These are phyloP conservation scores for Loxodonta africana DNA, from an alignment of 2,113 vertebrate genomes.

Conservation along the genomic window DNA sequence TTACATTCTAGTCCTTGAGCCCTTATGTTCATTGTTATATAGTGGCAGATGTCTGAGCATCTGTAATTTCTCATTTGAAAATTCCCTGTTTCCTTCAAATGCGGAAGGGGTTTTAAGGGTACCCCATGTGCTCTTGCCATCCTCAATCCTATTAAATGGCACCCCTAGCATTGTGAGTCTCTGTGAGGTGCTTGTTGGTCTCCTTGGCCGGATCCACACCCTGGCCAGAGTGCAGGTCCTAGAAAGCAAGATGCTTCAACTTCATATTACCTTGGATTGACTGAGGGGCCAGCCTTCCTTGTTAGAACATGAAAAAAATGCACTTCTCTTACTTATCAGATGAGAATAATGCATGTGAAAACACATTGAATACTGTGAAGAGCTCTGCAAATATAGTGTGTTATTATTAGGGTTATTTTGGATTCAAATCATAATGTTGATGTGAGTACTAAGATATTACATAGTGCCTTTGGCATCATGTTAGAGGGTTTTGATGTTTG, in stretches of 20 bases:
- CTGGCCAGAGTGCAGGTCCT: neutral
- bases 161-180: neutral
- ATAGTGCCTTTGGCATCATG: neutral
- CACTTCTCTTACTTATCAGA: conserved; percentile 23
- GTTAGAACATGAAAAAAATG: neutral
- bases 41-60: neutral
- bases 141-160: neutral
- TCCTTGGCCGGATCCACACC: neutral
- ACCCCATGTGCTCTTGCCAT: neutral
- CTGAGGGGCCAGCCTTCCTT: neutral
- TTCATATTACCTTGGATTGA: neutral
- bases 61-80: neutral
- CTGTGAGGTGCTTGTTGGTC: neutral
- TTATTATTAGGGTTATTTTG: conserved; percentile 63
- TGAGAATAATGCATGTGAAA: conserved; percentile 59
- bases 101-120: neutral
- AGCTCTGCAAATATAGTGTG: conserved; percentile 44
- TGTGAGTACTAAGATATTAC: conserved; percentile 45
- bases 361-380: conserved; percentile 12
- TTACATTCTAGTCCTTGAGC: neutral
- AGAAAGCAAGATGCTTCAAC: neutral
- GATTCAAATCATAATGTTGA: conserved; percentile 49
- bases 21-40: neutral
- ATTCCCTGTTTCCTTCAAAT: neutral
- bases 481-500: conserved; percentile 1